Conservation (phyloP, 2,113 vertebrate species). For the Tychaedon coryphoeus region DNA sequence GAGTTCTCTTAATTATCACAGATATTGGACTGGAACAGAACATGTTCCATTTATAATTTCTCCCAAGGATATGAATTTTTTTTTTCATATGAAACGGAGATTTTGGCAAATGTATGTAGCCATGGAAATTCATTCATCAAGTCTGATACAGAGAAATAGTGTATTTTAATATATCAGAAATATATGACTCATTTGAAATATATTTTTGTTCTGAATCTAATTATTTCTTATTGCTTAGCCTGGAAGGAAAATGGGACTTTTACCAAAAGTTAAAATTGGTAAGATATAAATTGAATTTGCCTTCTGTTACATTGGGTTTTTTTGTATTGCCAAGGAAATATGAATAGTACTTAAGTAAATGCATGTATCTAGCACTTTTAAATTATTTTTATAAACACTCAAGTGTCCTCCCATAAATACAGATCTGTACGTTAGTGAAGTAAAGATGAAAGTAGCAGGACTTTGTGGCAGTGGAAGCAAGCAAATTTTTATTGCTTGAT, state of each 20-base stretch:
- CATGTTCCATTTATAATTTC: background rate
- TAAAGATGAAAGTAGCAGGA: background rate
- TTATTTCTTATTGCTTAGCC: background rate
- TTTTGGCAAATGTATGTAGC: background rate
- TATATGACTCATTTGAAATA: background rate
- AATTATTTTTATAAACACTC: background rate
- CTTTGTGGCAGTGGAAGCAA: background rate
- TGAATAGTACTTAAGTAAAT: background rate
- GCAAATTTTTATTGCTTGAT: background rate
- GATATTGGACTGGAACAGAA: background rate
- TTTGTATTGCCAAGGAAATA: background rate
- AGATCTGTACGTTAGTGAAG: background rate
- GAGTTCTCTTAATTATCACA: background rate
- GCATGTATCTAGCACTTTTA: background rate
- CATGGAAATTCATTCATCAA: background rate
- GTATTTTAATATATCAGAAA: background rate
- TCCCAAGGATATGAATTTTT: background rate
- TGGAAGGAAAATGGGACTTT: background rate
- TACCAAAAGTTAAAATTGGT: background rate
- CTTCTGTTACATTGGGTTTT: background rate
- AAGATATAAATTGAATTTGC: background rate
- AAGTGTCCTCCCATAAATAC: background rate
- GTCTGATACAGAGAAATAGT: background rate
- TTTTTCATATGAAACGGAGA: background rate
- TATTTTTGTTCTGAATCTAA: background rate